A percentile compares a stretch with the other conserved stretches of the same genome.
phyloP scores from a whole-genome alignment of 1,140 invertebrate genomes.

The Agrilus planipennis region DNA sequence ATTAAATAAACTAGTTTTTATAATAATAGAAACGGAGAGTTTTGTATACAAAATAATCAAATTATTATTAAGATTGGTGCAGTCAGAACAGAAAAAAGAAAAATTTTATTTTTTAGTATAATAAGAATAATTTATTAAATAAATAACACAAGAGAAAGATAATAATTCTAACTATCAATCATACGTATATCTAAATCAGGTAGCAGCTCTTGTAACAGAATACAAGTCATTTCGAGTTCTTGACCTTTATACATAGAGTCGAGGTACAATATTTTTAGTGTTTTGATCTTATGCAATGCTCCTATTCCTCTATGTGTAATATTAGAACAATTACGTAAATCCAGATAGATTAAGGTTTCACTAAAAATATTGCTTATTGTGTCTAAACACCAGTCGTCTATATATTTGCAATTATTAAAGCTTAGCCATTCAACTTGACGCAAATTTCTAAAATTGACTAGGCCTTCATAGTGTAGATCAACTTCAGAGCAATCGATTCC shows the following conservation, averaged over 20 bases:
- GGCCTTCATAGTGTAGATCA: slow-evolving; percentile 53
- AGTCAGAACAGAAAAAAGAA: no score
- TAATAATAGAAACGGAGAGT: no score
- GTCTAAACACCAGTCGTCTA: slow-evolving; percentile 72
- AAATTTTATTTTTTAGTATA: no score
- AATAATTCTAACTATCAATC: no score
- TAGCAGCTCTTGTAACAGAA: slow-evolving; percentile 42
- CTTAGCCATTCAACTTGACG: slow-evolving; percentile 49
- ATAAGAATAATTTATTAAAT: no score
- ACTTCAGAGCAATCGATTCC: slow-evolving; percentile 54
- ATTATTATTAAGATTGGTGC: no score
- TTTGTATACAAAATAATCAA: no score
- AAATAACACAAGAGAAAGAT: no score
- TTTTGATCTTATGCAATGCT: slow-evolving; percentile 46
- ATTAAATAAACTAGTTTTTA: no score
- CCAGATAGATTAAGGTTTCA: slow-evolving; percentile 53
- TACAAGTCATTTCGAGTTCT: slow-evolving; percentile 42
- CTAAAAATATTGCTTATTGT: slow-evolving; percentile 44
- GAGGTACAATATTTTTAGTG: slow-evolving; percentile 43
- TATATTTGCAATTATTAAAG: slow-evolving; percentile 44
- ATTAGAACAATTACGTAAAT: slow-evolving; percentile 54
- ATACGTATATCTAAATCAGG: slow-evolving; percentile 27
- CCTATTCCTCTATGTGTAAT: slow-evolving; percentile 53
- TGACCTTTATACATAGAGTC: slow-evolving; percentile 36
- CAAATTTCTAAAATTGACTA: slow-evolving; percentile 53